These are phyloP conservation scores for Tetramorium bicarinatum DNA, from an alignment of 2,888 invertebrate genomes.

Conservation along the genomic window DNA sequence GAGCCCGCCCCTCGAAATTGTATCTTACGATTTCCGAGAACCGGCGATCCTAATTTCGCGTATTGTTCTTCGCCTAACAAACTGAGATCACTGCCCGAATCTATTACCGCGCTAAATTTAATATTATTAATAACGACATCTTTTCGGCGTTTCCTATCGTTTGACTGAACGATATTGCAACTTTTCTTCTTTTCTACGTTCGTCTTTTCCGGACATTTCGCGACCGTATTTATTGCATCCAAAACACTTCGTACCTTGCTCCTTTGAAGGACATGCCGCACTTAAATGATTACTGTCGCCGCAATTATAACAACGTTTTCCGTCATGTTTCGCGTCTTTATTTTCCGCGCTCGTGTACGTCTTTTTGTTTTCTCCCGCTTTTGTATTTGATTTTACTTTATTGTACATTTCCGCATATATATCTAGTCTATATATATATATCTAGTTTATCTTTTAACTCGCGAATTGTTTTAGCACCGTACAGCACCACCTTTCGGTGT, in stretches of 20 bases:
- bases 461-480: neutral
- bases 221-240: slow-evolving; percentile 3
- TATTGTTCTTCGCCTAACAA: too few species aligned
- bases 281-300: neutral
- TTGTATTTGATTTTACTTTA: neutral
- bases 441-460: slow-evolving; percentile 3
- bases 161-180: slow-evolving; percentile 16
- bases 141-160: neutral
- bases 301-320: neutral
- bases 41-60: slow-evolving; percentile 45
- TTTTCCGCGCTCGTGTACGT: neutral
- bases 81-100: slow-evolving; percentile 43
- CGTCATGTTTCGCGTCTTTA: too few species aligned
- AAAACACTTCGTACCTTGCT: neutral
- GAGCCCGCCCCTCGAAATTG: slow-evolving; percentile 62
- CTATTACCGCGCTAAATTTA: slow-evolving; percentile 25
- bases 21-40: slow-evolving; percentile 16
- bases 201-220: neutral
- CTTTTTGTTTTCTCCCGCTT: neutral
- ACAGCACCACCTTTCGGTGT: neutral
- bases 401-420: neutral
- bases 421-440: too few species aligned
- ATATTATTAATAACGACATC: neutral
- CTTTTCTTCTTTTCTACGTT: slow-evolving; percentile 46
- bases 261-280: neutral